These are phyloP conservation scores for Lithophane socia DNA, from an alignment of 2,888 invertebrate species.

Conservation along the genomic window DNA sequence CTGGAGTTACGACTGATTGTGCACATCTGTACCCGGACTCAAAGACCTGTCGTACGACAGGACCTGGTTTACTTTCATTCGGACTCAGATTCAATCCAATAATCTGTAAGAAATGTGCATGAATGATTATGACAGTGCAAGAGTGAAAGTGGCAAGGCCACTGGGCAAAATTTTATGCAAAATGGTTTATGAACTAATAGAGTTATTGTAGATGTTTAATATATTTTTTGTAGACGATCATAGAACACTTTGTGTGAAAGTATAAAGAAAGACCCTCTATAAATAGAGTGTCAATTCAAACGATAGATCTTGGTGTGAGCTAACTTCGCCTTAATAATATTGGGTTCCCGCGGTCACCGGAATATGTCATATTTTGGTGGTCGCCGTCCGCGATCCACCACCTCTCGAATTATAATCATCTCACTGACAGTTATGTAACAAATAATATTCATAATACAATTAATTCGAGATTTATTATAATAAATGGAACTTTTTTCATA, in stretches of 20 bases:
- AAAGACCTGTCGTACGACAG: background rate
- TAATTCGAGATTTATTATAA: background rate
- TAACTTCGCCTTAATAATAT: conserved; percentile 6
- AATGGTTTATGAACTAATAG: background rate
- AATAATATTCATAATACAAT: background rate
- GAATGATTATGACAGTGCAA: background rate
- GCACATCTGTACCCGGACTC: background rate
- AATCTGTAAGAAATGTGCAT: background rate
- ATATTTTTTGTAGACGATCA: background rate
- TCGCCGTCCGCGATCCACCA: conserved; percentile 7
- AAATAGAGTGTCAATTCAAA: background rate
- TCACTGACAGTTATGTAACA: conserved; percentile 11
- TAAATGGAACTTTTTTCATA: background rate
- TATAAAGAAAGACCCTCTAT: too few relatives aligned
- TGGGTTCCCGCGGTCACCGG: conserved; percentile 5
- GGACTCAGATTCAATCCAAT: background rate
- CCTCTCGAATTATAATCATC: conserved; percentile 5
- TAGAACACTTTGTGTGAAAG: background rate
- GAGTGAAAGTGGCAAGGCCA: background rate
- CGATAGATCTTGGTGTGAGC: background rate
- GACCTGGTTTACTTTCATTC: conserved; percentile 8
- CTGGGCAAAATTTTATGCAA: background rate
- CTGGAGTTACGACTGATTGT: conserved; percentile 30
- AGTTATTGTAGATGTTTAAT: background rate
- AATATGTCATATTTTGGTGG: background rate